Evolutionary conservation across 2,797 vertebrate species (phyloP), one percentile per base, ranked within the genome.

Genomic region (Chromobotia macracanthus): DNA sequence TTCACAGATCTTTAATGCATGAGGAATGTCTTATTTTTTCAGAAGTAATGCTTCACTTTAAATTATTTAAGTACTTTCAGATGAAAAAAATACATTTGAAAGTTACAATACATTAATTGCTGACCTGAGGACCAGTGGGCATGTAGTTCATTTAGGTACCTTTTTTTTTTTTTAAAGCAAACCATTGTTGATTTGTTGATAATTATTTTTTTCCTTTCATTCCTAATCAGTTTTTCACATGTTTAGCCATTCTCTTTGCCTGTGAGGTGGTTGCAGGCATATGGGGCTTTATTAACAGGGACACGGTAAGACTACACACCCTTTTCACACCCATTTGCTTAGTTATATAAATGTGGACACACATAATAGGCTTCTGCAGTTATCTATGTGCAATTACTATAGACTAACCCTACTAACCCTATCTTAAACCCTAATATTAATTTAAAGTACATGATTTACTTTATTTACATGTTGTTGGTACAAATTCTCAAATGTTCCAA

Each of bases 211-310:
- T 10, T 23, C n/a, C 70, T 60, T 18, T 67, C 31, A 50, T 50
- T 16, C 58, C 25, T 25, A 1, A 84, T 73, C 86, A 98, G 97
- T 98, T 99, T 89, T 98, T 99, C 87, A 96, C 96, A 88, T 98
- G 97, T 83, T 90, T 99, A 83, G 94, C 97, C 68, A 95, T 98
- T 85, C 94, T 99, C 50, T 99, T 99, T 73, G 97, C 97, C 80
- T 97, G 97, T 2, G 97, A 98, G 84, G 97, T 98, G 87, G 97
- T 96, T 0, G 97, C 96, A 64, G 97, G 95, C 70, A 96, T 99
- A 81, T 99, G 97, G 97, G 97, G 97, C 46, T 99, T 97, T 76
- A 96, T 97, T 92, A 96, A 98, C 90, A 95, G 93, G 75, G 97
- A 97, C 88, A 96, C 96, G 81, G 97, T 99, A 89, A 94, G 75